Conservation (phyloP, 2,797 vertebrate species). For the Tinamus major region DNA sequence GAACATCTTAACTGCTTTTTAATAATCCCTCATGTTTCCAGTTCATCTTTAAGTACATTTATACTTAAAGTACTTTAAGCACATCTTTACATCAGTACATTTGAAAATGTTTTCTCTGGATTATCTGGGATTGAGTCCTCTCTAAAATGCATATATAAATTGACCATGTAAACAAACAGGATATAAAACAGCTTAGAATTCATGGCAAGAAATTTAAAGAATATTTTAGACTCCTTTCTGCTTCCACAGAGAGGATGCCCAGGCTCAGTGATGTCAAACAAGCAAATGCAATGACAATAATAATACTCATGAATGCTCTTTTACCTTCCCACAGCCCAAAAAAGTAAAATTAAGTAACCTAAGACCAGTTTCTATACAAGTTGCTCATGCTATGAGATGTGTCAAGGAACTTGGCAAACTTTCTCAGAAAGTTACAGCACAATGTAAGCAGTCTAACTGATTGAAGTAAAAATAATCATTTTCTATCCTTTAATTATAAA, state of each 20-base stretch:
- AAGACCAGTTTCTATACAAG: slow-evolving; percentile 23
- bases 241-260: not conserved
- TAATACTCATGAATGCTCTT: not conserved
- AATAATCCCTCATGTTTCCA: not conserved
- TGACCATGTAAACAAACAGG: not conserved
- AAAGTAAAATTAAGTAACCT: slow-evolving; percentile 45
- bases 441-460: not conserved
- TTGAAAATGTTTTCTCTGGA: not conserved
- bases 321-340: slow-evolving; percentile 47
- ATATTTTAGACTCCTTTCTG: not conserved
- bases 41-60: not conserved
- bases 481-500: slow-evolving; percentile 15
- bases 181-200: not conserved
- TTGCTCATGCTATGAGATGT: slow-evolving; percentile 32
- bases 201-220: not conserved
- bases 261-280: not conserved
- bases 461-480: slow-evolving; percentile 35
- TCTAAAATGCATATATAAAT: not conserved
- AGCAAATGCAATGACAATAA: slow-evolving; percentile 27
- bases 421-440: slow-evolving; percentile 23
- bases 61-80: not conserved
- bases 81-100: not conserved
- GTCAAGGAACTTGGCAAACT: slow-evolving; percentile 66
- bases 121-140: not conserved
- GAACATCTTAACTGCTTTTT: not conserved